These are phyloP conservation scores for Aselliscus stoliczkanus DNA, from an alignment of 2,797 vertebrate genomes.

Conservation along the genomic window DNA sequence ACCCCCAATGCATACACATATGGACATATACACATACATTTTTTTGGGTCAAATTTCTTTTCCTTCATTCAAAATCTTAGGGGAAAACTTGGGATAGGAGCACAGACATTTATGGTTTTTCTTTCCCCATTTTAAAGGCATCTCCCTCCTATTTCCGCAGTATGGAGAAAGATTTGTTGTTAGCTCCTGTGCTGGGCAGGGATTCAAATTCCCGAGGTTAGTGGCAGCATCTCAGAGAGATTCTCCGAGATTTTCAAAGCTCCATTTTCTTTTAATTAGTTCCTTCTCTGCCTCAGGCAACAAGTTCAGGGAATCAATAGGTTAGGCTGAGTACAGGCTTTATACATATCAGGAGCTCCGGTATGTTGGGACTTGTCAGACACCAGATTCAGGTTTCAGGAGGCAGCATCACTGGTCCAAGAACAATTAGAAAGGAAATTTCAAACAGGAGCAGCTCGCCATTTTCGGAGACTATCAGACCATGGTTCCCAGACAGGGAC, in stretches of 20 bases:
- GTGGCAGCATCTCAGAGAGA: slow-evolving; percentile 61
- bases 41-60: not conserved
- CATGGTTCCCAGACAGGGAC: not conserved
- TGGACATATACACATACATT: not conserved
- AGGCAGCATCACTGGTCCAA: not conserved
- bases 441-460: slow-evolving; percentile 24
- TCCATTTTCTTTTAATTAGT: slow-evolving; percentile 71
- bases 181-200: slow-evolving; percentile 27
- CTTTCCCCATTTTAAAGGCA: slow-evolving; percentile 3
- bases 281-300: slow-evolving; percentile 61
- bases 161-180: slow-evolving; percentile 32
- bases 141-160: not conserved
- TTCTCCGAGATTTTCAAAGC: slow-evolving; percentile 61
- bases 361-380: slow-evolving; percentile 58
- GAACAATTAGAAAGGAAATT: slow-evolving; percentile 23
- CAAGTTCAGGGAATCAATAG: slow-evolving; percentile 65
- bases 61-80: not conserved
- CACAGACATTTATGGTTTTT: not conserved
- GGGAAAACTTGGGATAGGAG: not conserved
- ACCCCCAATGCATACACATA: not conserved
- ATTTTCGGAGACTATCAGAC: not conserved
- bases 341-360: not conserved
- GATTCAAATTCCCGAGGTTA: slow-evolving; percentile 69
- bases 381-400: slow-evolving; percentile 50
- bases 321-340: slow-evolving; percentile 46